Evolutionary conservation across 2,113 vertebrate species (phyloP), one percentile per base, ranked within the genome.

Genomic region (Grammomys dolichurus): DNA sequence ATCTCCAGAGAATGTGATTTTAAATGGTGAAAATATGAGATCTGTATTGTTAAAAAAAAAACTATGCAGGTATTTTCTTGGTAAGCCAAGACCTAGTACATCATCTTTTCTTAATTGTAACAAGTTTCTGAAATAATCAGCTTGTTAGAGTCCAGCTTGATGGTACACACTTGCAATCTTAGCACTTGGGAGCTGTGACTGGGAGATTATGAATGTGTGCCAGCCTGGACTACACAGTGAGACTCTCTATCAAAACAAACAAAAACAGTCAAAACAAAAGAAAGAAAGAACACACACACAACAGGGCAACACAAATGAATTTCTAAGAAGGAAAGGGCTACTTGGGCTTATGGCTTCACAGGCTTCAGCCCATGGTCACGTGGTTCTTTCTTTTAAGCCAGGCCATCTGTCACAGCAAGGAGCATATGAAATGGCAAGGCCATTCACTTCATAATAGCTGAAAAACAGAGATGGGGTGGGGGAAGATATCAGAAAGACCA

Each of bases 1-100:
- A 36, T 58, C 17, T 88, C 69, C 22, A 82, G 33, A 85, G 31
- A 95, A 58, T 93, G 43, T 84, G 86, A 84, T 77, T 85, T 76
- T 65, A 67, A 46, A 86, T 46, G 22, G 28, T 46, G 26, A 90
- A 58, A 19, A 58, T 10, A 69, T 70, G 24, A 51, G 72, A 40
- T 63, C 51, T n/a, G 1, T 65, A 67, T 90, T 93, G 65, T 86
- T 87, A 69, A 76, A 84, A 63, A 60, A 20, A 65, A 67, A 76
- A 31, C 24, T 67, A 88, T 24, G 4, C 36, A 95, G 43, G n/a
- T 92, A 87, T 69, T 95, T 95, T 73, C n/a, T 58, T 19, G 6
- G 43, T 75, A 46, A 75, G n/a, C 16, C 70, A 75, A 28, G 14
- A 56, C n/a, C 33, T 56, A 81, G 31, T 56, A 36, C 11, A 36